Evolutionary conservation across 92 coral and sea anemone species (phyloP).

Genomic region (Muricea muricata): DNA sequence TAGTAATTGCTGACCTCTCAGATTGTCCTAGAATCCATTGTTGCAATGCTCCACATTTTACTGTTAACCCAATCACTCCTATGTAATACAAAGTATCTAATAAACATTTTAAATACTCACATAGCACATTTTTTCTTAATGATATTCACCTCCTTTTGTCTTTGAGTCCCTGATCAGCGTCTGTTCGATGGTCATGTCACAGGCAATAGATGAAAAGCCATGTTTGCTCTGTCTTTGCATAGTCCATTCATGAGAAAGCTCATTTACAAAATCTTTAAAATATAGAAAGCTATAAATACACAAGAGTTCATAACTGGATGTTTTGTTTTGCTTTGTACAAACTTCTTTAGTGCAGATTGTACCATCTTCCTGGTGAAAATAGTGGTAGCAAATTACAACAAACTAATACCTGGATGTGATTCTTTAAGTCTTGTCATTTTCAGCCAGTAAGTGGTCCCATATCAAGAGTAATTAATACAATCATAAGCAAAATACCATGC

Average conservation of each 20-base stretch:
- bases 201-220: constrained; percentile 25
- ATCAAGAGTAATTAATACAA: constrained; percentile 49
- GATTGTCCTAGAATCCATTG: constrained; percentile 12
- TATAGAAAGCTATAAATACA: too few relatives aligned
- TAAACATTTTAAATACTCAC: background rate
- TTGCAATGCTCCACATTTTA: constrained; percentile 9
- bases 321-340: background rate
- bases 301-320: too few relatives aligned
- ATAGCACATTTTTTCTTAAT: background rate
- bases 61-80: constrained; percentile 9
- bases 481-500: constrained; percentile 50
- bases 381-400: background rate
- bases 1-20: constrained; percentile 1
- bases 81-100: background rate
- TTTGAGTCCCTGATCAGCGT: constrained; percentile 8
- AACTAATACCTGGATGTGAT: constrained; percentile 53
- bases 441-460: constrained; percentile 56
- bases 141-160: background rate
- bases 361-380: background rate
- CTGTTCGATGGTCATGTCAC: constrained; percentile 32
- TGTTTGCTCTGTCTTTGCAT: background rate
- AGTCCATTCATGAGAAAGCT: constrained; percentile 26
- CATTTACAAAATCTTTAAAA: background rate
- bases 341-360: background rate
- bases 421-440: constrained; percentile 43